Percentiles rank a stretch among this genome's conserved stretches.
Conservation (phyloP, 2,888 invertebrate genomes). For the Apamea anceps region DNA sequence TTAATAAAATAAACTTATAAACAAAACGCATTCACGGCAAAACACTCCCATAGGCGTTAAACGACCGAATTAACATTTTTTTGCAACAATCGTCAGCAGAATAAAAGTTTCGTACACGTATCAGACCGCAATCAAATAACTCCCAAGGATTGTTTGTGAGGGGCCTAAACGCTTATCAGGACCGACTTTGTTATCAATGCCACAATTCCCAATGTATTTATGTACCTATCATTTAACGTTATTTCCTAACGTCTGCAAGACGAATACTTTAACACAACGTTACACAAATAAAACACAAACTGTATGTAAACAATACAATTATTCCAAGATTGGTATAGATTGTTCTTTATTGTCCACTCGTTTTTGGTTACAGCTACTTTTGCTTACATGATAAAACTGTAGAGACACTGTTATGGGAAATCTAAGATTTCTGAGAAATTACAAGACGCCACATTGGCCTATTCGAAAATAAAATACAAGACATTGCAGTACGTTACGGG, state of each 20-base stretch:
- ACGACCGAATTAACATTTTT: slow-evolving; percentile 14
- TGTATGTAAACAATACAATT: slow-evolving; percentile 63
- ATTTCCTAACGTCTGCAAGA: slow-evolving; percentile 10
- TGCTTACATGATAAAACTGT: slow-evolving; percentile 53
- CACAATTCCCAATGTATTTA: slow-evolving; percentile 19
- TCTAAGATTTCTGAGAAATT: slow-evolving; percentile 51
- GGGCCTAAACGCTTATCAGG: slow-evolving; percentile 60
- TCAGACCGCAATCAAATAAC: slow-evolving; percentile 45
- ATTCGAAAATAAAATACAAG: slow-evolving; percentile 40
- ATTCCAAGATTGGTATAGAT: slow-evolving; percentile 61
- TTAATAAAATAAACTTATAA: background rate
- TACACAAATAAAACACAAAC: slow-evolving; percentile 57
- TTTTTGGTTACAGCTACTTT: slow-evolving; percentile 63
- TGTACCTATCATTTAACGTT: slow-evolving; percentile 2
- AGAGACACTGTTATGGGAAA: slow-evolving; percentile 41
- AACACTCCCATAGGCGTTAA: background rate
- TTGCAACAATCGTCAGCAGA: slow-evolving; percentile 16
- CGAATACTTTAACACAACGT: slow-evolving; percentile 3
- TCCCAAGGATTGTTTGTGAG: slow-evolving; percentile 53
- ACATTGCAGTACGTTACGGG: slow-evolving; percentile 44
- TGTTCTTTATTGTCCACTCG: slow-evolving; percentile 62
- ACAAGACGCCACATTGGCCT: slow-evolving; percentile 36
- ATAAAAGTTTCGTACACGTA: slow-evolving; percentile 14
- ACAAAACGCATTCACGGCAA: background rate
- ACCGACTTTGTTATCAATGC: slow-evolving; percentile 46